Evolutionary conservation across 2,113 vertebrate genomes (phyloP), one percentile per base, ranked within the genome.

Genomic region (Hydrolagus affinis): DNA sequence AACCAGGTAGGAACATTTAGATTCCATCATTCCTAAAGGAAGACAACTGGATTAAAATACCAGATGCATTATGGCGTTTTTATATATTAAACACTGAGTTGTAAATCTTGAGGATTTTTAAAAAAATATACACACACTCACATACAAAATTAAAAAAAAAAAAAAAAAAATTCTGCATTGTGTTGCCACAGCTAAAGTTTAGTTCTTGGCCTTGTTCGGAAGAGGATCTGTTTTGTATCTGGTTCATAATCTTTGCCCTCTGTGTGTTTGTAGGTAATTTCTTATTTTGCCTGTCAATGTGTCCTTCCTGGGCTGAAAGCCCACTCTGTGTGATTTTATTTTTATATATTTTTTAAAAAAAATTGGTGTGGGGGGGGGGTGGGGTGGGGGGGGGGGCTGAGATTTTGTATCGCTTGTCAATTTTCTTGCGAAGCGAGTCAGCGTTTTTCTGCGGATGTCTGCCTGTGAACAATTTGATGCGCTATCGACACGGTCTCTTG

Each of bases 11-110:
- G 66, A 83, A 60, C 60, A 83, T 66, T 83, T 83, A 66, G 78
- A 83, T 83, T 68, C 78, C 78, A 83, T 83, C 78, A 83, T 83
- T 83, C 78, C 78, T 83, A 11, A 59, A 83, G 78, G 78, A 83
- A 83, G 78, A 83, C 78, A 66, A 83, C 62, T 30, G 25, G 78
- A 83, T 83, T 83, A 66, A 68, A 83, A 83, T 83, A 83, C 78
- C 78, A 83, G 78, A 66, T 83, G 62, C 78, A 83, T 68, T 83
- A 32, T 32, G 78, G 78, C 66, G 59, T 68, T 68, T n/a, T 83
- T 66, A 66, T 83, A 83, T 83, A 30, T 66, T 60, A 83, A 28
- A 19, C 62, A 21, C 78, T 17, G n/a, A 64, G 60, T 83, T 66
- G 60, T 83, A 83, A 83, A 83, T 83, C 62, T 44, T 83, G 78